Evolutionary conservation across 2,888 invertebrate species (phyloP).

Genomic region (Limnephilus lunatus): DNA sequence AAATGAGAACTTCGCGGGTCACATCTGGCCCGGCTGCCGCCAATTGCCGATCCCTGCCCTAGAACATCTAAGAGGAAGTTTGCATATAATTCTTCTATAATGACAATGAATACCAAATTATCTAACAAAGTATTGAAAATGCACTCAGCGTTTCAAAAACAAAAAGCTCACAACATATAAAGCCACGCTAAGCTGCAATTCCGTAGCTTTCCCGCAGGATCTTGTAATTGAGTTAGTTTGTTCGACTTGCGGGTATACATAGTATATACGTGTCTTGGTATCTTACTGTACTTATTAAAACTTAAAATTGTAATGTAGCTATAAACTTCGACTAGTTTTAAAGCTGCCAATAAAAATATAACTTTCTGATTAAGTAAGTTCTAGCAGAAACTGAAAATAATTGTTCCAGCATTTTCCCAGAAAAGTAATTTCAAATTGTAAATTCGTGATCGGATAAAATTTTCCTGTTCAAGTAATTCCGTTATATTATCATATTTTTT

Average conservation of each 20-base stretch:
- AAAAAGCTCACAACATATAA: background rate
- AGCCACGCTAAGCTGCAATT: background rate
- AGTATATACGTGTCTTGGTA: background rate
- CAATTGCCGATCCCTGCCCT: no score
- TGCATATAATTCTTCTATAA: background rate
- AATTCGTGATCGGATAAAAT: background rate
- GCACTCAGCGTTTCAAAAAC: background rate
- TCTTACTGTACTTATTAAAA: background rate
- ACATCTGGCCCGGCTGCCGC: no score
- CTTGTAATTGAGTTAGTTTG: background rate
- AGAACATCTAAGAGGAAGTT: background rate
- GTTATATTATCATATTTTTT: background rate
- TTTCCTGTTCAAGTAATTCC: background rate
- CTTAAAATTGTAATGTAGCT: background rate
- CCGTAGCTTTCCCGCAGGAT: background rate
- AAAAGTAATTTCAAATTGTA: background rate
- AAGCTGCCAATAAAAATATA: background rate
- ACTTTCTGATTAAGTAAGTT: background rate
- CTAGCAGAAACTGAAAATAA: background rate
- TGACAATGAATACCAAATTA: background rate
- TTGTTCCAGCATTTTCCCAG: background rate
- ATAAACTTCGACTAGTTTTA: background rate
- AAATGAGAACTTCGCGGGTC: no score
- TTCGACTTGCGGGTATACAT: background rate
- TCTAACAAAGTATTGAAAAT: background rate